A percentile compares a stretch with the other conserved stretches of the same genome.
phyloP scores from a whole-genome alignment of 2,888 invertebrate genomes.

The Nephrotoma appendiculata region DNA sequence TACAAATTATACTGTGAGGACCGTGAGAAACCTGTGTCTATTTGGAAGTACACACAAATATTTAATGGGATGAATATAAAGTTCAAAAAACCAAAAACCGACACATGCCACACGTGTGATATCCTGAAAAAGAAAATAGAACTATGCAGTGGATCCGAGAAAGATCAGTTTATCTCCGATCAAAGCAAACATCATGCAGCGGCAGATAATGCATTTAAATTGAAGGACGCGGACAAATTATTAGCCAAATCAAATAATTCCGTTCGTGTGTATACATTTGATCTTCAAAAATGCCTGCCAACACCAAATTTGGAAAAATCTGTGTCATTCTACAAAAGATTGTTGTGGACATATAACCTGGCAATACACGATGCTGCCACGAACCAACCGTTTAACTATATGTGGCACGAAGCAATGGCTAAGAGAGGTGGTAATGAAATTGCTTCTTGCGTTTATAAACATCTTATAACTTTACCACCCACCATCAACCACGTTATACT shows the following conservation, averaged over 20 bases:
- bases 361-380: background rate
- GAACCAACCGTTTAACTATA: background rate
- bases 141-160: background rate
- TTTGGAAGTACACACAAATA: background rate
- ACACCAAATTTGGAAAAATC: background rate
- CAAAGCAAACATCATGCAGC: background rate
- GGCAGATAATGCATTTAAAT: background rate
- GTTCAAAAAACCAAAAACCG: background rate
- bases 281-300: background rate
- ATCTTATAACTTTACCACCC: background rate
- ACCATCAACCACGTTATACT: background rate
- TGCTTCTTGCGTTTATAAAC: too few species aligned
- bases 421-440: too few species aligned
- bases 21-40: too few species aligned
- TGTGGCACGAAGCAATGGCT: too few species aligned
- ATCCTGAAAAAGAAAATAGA: background rate
- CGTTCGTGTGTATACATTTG: background rate
- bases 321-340: background rate
- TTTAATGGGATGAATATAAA: background rate
- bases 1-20: too few species aligned
- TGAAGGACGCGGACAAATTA: background rate
- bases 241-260: background rate
- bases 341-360: background rate
- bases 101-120: background rate
- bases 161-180: background rate